Evolutionary conservation across 2,113 vertebrate genomes (phyloP).

Genomic region (Carassius gibelio): DNA sequence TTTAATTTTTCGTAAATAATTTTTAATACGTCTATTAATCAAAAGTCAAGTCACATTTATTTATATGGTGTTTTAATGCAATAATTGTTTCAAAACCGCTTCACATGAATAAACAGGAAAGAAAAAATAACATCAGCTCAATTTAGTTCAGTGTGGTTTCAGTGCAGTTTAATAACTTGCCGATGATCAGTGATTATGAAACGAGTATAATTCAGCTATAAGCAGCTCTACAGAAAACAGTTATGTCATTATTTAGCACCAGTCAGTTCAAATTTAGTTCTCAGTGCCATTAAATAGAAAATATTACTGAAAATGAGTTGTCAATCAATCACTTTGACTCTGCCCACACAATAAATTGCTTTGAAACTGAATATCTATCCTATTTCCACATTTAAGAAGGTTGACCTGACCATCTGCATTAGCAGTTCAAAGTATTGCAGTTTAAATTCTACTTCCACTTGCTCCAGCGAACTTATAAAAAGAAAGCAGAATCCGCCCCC

Average conservation of each 20-base stretch:
- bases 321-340: background rate
- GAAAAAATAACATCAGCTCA: background rate
- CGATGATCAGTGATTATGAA: background rate
- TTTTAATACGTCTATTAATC: background rate
- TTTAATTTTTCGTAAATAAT: too few species aligned
- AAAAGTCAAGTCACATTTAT: background rate
- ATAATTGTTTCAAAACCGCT: background rate
- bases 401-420: slow-evolving; percentile 42
- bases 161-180: background rate
- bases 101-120: background rate
- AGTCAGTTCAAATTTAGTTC: background rate
- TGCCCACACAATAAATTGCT: slow-evolving; percentile 13
- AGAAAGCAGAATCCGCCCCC: slow-evolving; percentile 32
- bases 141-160: background rate
- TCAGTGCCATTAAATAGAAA: background rate
- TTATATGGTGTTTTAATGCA: background rate
- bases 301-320: background rate
- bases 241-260: background rate
- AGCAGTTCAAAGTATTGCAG: slow-evolving; percentile 38
- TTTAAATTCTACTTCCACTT: slow-evolving; percentile 54
- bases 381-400: slow-evolving; percentile 41
- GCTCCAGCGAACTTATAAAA: slow-evolving; percentile 52
- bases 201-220: background rate
- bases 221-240: background rate
- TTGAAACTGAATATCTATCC: slow-evolving; percentile 40